These are phyloP conservation scores for Serinus canaria DNA, from an alignment of 2,113 vertebrate genomes.

Conservation along the genomic window DNA sequence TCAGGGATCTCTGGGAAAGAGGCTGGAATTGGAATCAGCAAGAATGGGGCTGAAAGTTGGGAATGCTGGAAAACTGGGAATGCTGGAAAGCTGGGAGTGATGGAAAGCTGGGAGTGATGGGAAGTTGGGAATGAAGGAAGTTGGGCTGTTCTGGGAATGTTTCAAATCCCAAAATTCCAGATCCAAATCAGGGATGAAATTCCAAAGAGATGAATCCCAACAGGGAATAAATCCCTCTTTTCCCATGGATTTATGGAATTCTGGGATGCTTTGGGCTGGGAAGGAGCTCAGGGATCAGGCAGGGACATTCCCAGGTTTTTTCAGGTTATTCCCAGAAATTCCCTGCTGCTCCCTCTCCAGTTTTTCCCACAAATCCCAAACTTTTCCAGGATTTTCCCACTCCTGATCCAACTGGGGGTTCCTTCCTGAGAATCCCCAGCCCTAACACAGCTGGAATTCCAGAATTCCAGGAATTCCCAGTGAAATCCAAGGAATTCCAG, in stretches of 20 bases:
- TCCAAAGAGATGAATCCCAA: neutral
- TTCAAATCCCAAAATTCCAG: neutral
- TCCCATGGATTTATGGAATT: rapidly evolving
- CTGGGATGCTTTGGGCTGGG: neutral
- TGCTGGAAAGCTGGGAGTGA: neutral
- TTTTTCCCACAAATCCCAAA: neutral
- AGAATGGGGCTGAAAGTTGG: neutral
- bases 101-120: neutral
- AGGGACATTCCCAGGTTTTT: neutral
- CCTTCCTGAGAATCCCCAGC: rapidly evolving
- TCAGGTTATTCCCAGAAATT: neutral
- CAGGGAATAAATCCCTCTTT: neutral
- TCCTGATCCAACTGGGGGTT: neutral
- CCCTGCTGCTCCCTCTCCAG: neutral
- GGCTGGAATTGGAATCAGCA: no score
- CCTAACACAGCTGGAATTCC: neutral
- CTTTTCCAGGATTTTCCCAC: neutral
- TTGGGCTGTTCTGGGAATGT: neutral
- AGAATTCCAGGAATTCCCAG: neutral
- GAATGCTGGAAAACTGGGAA: no score
- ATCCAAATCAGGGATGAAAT: neutral
- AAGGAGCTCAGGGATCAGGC: neutral
- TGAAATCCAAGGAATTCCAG: neutral
- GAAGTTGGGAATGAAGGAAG: neutral
- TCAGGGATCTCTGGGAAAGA: no score